Conservation (phyloP, 2,797 vertebrate genomes). For the Salmo trutta region DNA sequence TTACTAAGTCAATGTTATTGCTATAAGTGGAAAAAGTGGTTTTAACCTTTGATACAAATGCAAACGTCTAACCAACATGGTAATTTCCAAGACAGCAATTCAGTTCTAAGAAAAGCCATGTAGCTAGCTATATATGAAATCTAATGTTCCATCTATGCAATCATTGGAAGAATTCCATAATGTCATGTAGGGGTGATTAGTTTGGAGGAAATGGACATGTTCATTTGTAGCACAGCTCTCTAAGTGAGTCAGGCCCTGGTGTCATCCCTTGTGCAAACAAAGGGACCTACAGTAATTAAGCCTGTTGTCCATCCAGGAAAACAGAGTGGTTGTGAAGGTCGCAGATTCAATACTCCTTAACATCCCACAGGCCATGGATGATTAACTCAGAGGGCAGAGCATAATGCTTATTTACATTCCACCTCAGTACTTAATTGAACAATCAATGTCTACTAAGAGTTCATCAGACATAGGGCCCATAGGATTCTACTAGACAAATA, state of each 20-base stretch:
- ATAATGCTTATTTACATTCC: neutral
- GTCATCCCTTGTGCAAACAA: neutral
- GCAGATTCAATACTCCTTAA: neutral
- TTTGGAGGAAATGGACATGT: neutral
- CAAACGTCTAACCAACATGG: neutral
- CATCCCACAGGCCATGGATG: neutral
- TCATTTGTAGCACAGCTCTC: neutral
- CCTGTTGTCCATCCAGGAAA: neutral
- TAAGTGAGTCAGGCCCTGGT: too few relatives aligned
- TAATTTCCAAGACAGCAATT: neutral
- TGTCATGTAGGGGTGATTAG: neutral
- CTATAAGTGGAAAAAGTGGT: neutral
- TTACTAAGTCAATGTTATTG: neutral
- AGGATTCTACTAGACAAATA: neutral
- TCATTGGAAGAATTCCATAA: neutral
- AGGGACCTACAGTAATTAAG: neutral
- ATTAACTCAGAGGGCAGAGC: neutral
- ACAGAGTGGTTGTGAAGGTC: neutral
- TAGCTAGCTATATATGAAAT: neutral
- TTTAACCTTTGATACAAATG: constrained; percentile 1
- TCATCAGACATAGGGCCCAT: neutral
- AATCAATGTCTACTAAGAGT: neutral
- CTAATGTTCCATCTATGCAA: neutral
- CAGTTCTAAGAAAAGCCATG: neutral
- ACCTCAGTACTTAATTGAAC: neutral